Conservation (phyloP, 2,888 invertebrate species). For the Eupithecia centaureata region DNA sequence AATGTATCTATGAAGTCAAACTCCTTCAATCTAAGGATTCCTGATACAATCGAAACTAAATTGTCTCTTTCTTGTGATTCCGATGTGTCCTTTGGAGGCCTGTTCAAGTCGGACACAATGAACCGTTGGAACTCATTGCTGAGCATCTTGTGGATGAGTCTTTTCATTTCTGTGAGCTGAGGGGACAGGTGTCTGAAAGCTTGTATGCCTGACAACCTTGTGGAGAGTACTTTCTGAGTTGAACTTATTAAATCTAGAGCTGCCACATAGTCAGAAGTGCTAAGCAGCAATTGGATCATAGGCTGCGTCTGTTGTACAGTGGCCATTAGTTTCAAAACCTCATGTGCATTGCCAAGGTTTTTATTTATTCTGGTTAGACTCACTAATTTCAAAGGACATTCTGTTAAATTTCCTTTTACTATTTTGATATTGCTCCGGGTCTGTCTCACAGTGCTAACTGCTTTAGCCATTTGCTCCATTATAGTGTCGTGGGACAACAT, state of each 20-base stretch:
- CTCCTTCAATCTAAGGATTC: constrained; percentile 93
- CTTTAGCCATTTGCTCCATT: constrained; percentile 96
- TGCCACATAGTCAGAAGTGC: constrained; percentile 98
- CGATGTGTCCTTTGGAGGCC: constrained; percentile 86
- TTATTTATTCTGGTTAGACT: constrained; percentile 86
- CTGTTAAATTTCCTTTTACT: constrained; percentile 91
- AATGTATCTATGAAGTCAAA: constrained; percentile 94
- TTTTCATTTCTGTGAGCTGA: constrained; percentile 97
- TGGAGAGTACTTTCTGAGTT: constrained; percentile 96
- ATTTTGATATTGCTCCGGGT: constrained; percentile 90
- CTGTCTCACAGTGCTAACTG: constrained; percentile 89
- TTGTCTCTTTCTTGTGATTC: constrained; percentile 92
- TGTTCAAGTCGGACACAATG: constrained; percentile 94
- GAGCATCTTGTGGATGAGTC: constrained; percentile 98
- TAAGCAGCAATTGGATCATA: constrained; percentile 96
- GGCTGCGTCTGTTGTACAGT: constrained; percentile 99
- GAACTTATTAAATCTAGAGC: constrained; percentile 98
- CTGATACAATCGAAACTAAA: constrained; percentile 93
- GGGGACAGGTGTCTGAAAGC: constrained; percentile 98
- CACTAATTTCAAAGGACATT: constrained; percentile 91
- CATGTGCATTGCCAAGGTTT: constrained; percentile 87
- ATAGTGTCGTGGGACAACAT: constrained; percentile 99
- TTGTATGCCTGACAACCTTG: constrained; percentile 95
- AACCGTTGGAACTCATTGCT: constrained; percentile 97
- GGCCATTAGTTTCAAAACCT: constrained; percentile 94